Conservation (phyloP, 2,888 invertebrate species). For the Leptothorax acervorum region DNA sequence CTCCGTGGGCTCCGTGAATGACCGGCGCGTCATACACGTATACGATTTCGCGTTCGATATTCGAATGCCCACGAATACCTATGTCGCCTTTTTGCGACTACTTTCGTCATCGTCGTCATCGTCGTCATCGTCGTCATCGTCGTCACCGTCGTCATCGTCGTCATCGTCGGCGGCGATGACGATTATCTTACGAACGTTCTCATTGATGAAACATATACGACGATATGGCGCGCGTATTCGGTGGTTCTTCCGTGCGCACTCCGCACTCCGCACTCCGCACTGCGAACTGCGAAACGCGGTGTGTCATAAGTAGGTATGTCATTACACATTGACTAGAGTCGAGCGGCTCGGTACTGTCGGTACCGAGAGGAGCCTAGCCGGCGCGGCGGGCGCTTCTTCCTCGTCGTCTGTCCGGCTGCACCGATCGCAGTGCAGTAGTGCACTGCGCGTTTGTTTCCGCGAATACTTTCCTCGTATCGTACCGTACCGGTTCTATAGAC, state of each 20-base stretch:
- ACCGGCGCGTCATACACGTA: constrained; percentile 81
- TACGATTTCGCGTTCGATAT: constrained; percentile 75
- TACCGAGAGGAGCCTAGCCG: background rate
- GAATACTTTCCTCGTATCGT: constrained; percentile 26
- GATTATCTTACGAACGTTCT: background rate
- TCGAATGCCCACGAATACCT: constrained; percentile 54
- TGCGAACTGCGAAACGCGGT: constrained; percentile 72
- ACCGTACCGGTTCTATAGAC: background rate
- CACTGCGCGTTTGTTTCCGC: constrained; percentile 30
- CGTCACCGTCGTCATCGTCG: constrained; percentile 23
- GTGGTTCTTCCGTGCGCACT: constrained; percentile 25
- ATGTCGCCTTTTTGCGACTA: background rate
- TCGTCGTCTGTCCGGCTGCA: constrained; percentile 5
- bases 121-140: constrained; percentile 27
- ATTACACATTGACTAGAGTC: constrained; percentile 74
- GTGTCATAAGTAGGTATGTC: constrained; percentile 81
- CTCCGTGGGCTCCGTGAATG: constrained; percentile 84
- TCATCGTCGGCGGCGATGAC: background rate
- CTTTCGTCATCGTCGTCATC: constrained; percentile 19
- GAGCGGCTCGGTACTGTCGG: constrained; percentile 38
- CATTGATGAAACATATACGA: background rate
- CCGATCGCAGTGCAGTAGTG: constrained; percentile 18
- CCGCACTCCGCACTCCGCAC: too few relatives aligned
- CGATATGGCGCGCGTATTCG: constrained; percentile 2
- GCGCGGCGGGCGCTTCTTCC: background rate